A percentile compares a stretch with the other conserved stretches of the same genome.
These are phyloP conservation scores for Heliconius sara DNA, from an alignment of 2,888 invertebrate genomes.

Conservation along the genomic window DNA sequence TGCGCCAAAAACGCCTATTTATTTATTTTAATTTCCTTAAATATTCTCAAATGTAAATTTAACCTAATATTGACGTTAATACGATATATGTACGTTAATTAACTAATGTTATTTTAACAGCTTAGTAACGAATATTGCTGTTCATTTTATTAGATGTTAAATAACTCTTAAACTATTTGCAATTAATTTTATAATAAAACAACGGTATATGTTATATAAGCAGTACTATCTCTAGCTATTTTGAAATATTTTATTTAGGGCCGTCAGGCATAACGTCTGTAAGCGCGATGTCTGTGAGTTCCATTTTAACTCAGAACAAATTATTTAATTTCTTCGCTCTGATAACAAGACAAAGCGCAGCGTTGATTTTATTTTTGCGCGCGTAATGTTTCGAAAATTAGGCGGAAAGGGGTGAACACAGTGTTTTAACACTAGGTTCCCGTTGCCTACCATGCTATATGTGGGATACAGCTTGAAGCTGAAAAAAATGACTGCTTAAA, in stretches of 20 bases:
- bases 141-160: not conserved
- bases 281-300: not conserved
- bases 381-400: not conserved
- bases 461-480: not conserved
- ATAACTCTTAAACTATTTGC: conserved; percentile 1
- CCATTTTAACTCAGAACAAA: not conserved
- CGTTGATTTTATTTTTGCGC: not conserved
- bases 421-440: not conserved
- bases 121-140: conserved; percentile 13
- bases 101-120: conserved; percentile 14
- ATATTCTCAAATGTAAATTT: not conserved
- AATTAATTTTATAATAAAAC: conserved; percentile 14
- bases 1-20: not conserved
- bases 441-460: not conserved
- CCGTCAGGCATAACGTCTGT: not conserved
- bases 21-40: conserved; percentile 6
- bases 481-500: no score
- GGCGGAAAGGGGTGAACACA: no score
- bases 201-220: not conserved
- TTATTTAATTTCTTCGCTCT: not conserved
- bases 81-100: not conserved
- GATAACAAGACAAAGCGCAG: not conserved
- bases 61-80: not conserved
- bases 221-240: not conserved
- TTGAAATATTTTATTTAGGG: not conserved